Evolutionary conservation across 2,888 invertebrate genomes (phyloP).

Genomic region (Brachynemurus nebulosus): DNA sequence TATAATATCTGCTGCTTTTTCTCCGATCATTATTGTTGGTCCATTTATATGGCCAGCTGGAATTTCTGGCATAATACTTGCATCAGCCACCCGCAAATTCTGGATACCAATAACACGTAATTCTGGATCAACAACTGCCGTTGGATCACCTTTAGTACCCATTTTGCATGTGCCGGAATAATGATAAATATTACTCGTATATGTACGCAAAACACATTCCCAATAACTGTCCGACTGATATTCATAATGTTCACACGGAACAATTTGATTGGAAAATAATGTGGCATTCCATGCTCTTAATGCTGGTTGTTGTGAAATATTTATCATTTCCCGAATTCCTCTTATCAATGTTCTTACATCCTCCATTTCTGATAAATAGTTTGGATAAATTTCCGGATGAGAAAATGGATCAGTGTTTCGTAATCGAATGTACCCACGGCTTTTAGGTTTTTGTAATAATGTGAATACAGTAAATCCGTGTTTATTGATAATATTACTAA

Average conservation of each 20-base stretch:
- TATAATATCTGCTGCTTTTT: slow-evolving; percentile 28
- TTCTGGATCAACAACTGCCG: slow-evolving; percentile 47
- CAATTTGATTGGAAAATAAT: slow-evolving; percentile 40
- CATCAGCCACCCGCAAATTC: slow-evolving; percentile 27
- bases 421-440: slow-evolving; percentile 52
- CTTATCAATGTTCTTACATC: slow-evolving; percentile 49
- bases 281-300: slow-evolving; percentile 42
- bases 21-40: slow-evolving; percentile 28
- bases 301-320: slow-evolving; percentile 40
- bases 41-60: slow-evolving; percentile 28
- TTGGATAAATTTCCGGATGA: slow-evolving; percentile 64
- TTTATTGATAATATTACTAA: slow-evolving; percentile 36
- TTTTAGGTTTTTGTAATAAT: slow-evolving; percentile 60
- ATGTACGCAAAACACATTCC: slow-evolving; percentile 46
- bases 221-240: slow-evolving; percentile 47
- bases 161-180: slow-evolving; percentile 51
- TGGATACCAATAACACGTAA: slow-evolving; percentile 21
- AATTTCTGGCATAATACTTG: slow-evolving; percentile 27
- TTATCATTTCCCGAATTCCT: slow-evolving; percentile 42
- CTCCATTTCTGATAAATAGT: slow-evolving; percentile 51
- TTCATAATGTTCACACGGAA: slow-evolving; percentile 38
- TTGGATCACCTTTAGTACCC: slow-evolving; percentile 43
- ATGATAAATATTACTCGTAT: slow-evolving; percentile 48
- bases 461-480: slow-evolving; percentile 51
- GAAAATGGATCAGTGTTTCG: slow-evolving; percentile 57